Conservation (phyloP, 2,888 invertebrate genomes). For the Scaptomyza cyrtandrae region DNA sequence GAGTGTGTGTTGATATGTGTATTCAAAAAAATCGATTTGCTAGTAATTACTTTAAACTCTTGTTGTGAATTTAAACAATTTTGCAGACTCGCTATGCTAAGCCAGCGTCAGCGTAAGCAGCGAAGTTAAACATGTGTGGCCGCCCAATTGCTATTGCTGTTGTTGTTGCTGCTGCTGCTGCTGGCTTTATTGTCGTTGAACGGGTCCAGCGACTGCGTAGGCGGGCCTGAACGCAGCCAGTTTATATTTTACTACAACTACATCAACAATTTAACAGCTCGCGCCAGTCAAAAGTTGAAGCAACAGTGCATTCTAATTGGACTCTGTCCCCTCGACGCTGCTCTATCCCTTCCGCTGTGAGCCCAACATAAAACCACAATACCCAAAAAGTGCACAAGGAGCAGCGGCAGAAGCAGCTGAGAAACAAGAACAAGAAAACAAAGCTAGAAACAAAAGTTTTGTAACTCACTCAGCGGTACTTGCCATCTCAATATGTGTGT, state of each 20-base stretch:
- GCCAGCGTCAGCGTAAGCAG: conserved; percentile 21
- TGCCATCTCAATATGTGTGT: conserved; percentile 9
- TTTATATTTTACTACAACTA: conserved; percentile 44
- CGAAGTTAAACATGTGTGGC: conserved; percentile 50
- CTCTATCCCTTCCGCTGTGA: conserved; percentile 1
- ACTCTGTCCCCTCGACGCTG: conserved; percentile 35
- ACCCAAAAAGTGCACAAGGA: conserved; percentile 40
- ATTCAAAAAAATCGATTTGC: conserved; percentile 67
- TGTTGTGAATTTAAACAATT: conserved; percentile 63
- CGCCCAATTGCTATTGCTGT: conserved; percentile 20
- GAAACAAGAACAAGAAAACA: conserved; percentile 27
- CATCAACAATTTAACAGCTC: conserved; percentile 32
- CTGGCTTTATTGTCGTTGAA: conserved; percentile 41
- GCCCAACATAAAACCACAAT: conserved; percentile 34
- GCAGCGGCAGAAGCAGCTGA: conserved; percentile 18
- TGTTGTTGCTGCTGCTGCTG: conserved; percentile 18
- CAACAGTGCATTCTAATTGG: conserved; percentile 70
- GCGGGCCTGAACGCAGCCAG: conserved; percentile 68
- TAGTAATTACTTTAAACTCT: conserved; percentile 65
- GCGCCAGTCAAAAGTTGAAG: conserved; percentile 60
- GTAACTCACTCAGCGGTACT: conserved; percentile 47
- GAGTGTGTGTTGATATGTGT: conserved; percentile 37
- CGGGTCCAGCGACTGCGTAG: conserved; percentile 65
- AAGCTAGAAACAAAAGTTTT: conserved; percentile 62
- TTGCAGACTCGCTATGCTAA: conserved; percentile 15